Evolutionary conservation across 2,797 vertebrate species (phyloP).

Genomic region (Paratrypauchen microcephalus): DNA sequence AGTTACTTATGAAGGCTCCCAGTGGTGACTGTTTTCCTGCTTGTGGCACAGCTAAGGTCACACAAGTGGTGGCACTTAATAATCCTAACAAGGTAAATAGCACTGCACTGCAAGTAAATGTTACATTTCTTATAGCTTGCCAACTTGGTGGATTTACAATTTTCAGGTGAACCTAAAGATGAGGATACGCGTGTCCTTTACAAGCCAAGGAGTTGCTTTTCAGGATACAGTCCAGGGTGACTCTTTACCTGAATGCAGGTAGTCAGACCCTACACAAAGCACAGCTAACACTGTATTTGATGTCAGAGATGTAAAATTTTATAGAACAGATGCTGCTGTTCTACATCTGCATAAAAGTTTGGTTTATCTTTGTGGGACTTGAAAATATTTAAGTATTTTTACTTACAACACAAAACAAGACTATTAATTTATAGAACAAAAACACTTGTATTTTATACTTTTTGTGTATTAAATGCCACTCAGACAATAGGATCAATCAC

Average conservation of each 20-base stretch:
- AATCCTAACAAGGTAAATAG: constrained; percentile 83
- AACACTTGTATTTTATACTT: constrained; percentile 34
- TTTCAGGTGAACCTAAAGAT: constrained; percentile 83
- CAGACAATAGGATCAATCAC: constrained; percentile 8
- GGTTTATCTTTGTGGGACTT: constrained; percentile 15
- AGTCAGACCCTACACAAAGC: constrained; percentile 17
- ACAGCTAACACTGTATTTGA: constrained; percentile 20
- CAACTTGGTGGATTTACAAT: not conserved
- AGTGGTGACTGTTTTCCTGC: constrained; percentile 82
- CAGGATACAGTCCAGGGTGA: constrained; percentile 86
- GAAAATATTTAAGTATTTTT: constrained; percentile 18
- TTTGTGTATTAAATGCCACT: constrained; percentile 10
- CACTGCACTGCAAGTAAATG: not conserved
- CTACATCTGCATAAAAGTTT: constrained; percentile 28
- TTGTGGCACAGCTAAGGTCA: constrained; percentile 71
- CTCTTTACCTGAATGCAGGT: constrained; percentile 77
- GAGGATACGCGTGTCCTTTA: constrained; percentile 85
- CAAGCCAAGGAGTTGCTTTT: constrained; percentile 69
- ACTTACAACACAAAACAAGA: constrained; percentile 10
- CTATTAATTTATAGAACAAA: constrained; percentile 23
- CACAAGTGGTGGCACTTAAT: constrained; percentile 82
- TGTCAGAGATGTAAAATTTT: constrained; percentile 11
- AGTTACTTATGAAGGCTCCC: constrained; percentile 87
- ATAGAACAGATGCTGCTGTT: constrained; percentile 29
- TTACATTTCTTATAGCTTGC: not conserved